Evolutionary conservation across 1,140 invertebrate genomes (phyloP), one percentile per base, ranked within the genome.

Genomic region (Druon quercuslanigerum): DNA sequence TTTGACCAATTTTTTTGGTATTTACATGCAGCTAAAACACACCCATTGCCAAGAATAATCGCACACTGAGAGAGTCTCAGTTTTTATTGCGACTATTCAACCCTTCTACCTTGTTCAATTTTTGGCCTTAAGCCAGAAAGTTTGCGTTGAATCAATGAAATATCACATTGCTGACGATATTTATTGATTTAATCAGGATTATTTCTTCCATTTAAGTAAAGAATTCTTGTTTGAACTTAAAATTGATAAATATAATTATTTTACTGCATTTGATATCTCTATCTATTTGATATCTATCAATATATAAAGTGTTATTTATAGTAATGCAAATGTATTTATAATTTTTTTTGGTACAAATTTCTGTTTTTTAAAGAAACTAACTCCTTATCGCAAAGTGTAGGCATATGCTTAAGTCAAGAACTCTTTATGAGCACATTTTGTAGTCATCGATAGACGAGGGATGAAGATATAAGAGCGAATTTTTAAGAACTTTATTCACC

Each of bases 81-180:
- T 66, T 66, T 66, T 66, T 66, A 66, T 66, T 66, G 60, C 60
- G 60, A 66, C 60, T 66, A 66, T 66, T 66, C 60, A 66, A 66
- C 60, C 60, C 60, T 66, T 14, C 60, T 66, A 60, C 57, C 25
- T 66, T 66, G 60, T 66, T 66, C 25, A 9, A 66, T 66, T 66
- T 40, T 66, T 66, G 60, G 60, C 60, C 60, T 66, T 0, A 66
- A 33, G 60, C 60, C 60, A 66, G 40, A 66, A 66, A 66, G 60
- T 66, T 66, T 66, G 33, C 60, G 60, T 66, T 66, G 60, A 66
- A 66, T 66, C 60, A 66, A 66, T 66, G 60, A 66, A 66, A 40
- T 66, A 66, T 66, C 46, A 46, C 60, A 66, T 66, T 66, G 33
- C 60, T 20, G 40, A 66, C 60, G 60, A 66, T 66, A 66, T 66